phyloP scores from a whole-genome alignment of 2,888 invertebrate genomes.

The Portevinia maculata region DNA sequence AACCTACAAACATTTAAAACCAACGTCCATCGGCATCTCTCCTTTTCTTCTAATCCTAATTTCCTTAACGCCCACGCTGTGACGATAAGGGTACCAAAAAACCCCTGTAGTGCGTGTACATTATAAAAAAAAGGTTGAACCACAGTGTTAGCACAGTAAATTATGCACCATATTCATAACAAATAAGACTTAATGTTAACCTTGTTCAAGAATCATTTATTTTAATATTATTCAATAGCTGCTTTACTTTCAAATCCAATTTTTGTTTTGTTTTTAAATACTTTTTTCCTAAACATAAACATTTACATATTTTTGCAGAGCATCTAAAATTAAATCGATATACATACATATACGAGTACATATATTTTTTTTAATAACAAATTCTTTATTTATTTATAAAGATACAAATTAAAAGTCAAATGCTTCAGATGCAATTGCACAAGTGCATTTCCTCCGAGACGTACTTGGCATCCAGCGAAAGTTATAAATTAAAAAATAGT shows the following conservation, averaged over 20 bases:
- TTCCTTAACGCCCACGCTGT: too few relatives aligned
- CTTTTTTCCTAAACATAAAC: conserved; percentile 49
- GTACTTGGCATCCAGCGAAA: conserved; percentile 43
- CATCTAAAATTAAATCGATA: conserved; percentile 50
- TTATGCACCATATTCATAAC: not conserved
- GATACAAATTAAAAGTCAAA: conserved; percentile 34
- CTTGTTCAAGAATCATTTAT: conserved; percentile 63
- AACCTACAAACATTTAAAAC: too few relatives aligned
- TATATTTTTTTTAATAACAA: conserved; percentile 47
- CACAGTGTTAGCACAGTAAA: too few relatives aligned
- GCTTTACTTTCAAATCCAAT: conserved; percentile 62
- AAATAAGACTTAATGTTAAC: not conserved
- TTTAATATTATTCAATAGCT: conserved; percentile 43
- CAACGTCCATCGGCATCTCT: too few relatives aligned
- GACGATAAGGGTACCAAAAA: too few relatives aligned
- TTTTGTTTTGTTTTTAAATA: conserved; percentile 50
- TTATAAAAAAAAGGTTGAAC: too few relatives aligned
- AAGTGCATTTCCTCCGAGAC: conserved; percentile 35
- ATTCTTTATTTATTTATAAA: conserved; percentile 43
- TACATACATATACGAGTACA: conserved; percentile 45
- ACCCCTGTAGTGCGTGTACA: too few relatives aligned
- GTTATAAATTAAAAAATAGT: too few relatives aligned
- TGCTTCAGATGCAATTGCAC: conserved; percentile 36
- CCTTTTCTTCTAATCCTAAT: too few relatives aligned
- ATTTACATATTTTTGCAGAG: conserved; percentile 41